Conservation (phyloP, 2,797 vertebrate species). For the Galaxias olidus region DNA sequence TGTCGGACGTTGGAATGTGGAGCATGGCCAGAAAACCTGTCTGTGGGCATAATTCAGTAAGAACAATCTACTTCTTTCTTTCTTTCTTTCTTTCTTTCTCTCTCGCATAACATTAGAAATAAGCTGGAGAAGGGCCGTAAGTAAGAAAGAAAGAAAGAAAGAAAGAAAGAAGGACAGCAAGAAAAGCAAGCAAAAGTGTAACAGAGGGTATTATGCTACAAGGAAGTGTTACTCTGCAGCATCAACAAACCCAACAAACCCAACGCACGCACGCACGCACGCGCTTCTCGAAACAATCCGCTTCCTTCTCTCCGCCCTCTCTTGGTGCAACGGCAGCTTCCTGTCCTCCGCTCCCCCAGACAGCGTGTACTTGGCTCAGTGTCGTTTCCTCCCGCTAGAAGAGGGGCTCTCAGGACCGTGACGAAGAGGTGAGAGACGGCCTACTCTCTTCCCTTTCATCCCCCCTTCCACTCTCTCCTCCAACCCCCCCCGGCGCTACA, state of each 20-base stretch:
- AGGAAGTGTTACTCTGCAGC: neutral
- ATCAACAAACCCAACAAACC: constrained; percentile 20
- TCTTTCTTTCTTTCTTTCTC: no score
- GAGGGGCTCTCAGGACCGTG: neutral
- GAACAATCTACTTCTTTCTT: no score
- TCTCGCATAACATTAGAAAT: no score
- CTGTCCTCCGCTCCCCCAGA: neutral
- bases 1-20: no score
- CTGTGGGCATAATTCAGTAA: no score
- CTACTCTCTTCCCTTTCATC: neutral
- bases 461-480: neutral
- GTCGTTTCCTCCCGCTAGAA: neutral
- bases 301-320: constrained; percentile 51
- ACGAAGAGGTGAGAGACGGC: constrained; percentile 55
- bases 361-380: constrained; percentile 8
- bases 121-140: no score
- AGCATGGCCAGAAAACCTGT: no score
- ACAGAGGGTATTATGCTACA: no score
- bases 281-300: constrained; percentile 26
- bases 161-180: no score
- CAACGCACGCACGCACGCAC: constrained; percentile 3
- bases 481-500: no score
- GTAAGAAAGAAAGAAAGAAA: no score
- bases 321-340: constrained; percentile 44
- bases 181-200: no score